Evolutionary conservation across 2,888 invertebrate genomes (phyloP), one percentile per base, ranked within the genome.

Genomic region (Brachynemurus nebulosus): DNA sequence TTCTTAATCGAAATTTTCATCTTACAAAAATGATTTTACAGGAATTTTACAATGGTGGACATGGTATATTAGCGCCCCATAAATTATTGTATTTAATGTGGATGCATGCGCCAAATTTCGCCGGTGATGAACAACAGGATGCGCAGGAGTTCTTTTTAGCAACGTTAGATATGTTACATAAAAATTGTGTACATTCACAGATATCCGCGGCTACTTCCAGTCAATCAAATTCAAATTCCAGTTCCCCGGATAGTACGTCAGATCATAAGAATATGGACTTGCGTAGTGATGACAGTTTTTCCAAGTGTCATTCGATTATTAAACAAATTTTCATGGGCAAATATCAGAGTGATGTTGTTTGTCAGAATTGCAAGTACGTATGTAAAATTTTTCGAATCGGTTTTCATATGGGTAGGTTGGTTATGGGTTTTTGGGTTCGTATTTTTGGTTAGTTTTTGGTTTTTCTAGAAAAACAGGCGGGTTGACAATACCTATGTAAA

Each of bases 61-160:
- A 84, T 57, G 79, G 82, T 2, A 93, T 96, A 0, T 68, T 95
- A 58, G 89, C 89, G 20, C 75, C 96, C 42, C 88, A 89, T 63
- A 81, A 88, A 38, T 70, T 97, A 48, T 72, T 97, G 50, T 88
- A 93, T 67, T 71, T 93, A 59, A 92, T 93, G 57, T 97, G 93
- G 95, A 91, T 88, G n/a, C 90, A 95, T 66, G 92, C 91, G 36
- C 78, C 84, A 44, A 90, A 95, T 63, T 73, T 96, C 54, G 91
- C 93, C 20, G 92, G 93, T 41, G 91, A 93, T 62, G 90, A 93
- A 61, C 96, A 97, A 61, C 96, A 97, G 64, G 97, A 98, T 64
- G 97, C 97, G 18, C 97, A 98, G 60, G 97, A 98, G 69, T 97
- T 97, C 68, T 91, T 97, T 61, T 93, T 97, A 52, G 92, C 95